Evolutionary conservation across 1,140 invertebrate species (phyloP).

Genomic region (Sycobia sp.): DNA sequence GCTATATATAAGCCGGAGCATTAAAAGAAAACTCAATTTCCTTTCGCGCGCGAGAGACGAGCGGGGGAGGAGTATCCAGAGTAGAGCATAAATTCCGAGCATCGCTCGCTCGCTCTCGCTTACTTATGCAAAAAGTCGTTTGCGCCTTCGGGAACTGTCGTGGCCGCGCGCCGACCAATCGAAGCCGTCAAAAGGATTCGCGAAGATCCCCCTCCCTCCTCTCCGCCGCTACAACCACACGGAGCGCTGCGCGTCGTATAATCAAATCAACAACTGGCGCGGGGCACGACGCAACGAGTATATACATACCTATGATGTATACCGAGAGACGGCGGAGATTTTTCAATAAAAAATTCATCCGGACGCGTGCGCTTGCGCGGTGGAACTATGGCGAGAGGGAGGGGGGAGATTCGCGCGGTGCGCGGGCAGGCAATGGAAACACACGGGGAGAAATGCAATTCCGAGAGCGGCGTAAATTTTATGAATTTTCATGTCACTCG

Average conservation of each 20-base stretch:
- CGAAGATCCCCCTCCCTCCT: not conserved
- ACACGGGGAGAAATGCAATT: conserved; percentile 42
- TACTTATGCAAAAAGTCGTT: conserved; percentile 15
- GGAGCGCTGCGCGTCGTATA: too few relatives aligned
- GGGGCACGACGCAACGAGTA: too few relatives aligned
- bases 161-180: not conserved
- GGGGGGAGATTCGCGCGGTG: too few relatives aligned
- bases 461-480: conserved; percentile 40
- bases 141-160: conserved; percentile 21
- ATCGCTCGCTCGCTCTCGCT: too few relatives aligned
- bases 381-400: not conserved
- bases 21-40: conserved; percentile 5
- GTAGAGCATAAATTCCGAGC: conserved; percentile 19
- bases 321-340: too few relatives aligned
- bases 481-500: conserved; percentile 42
- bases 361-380: not conserved
- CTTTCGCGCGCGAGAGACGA: not conserved
- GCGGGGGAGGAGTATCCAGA: not conserved
- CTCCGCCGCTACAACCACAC: too few relatives aligned
- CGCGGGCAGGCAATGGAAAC: too few relatives aligned
- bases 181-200: conserved; percentile 15
- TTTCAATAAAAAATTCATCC: conserved; percentile 45
- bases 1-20: too few relatives aligned
- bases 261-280: conserved; percentile 17
- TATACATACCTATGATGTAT: too few relatives aligned